phyloP scores from a whole-genome alignment of 2,113 vertebrate species.

The Menidia beryllina region DNA sequence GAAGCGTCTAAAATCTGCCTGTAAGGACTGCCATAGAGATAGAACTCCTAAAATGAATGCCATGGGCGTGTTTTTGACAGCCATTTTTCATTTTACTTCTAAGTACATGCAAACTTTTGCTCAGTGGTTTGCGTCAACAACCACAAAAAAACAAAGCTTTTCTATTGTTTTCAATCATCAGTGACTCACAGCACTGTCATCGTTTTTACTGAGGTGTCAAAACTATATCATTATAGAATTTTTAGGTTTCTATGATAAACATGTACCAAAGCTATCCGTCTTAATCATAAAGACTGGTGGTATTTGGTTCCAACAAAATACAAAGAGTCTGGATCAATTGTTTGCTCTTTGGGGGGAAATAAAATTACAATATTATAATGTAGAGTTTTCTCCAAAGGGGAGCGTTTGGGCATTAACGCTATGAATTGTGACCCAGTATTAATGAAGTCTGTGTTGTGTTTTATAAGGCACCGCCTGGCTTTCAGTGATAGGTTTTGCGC shows the following conservation, averaged over 20 bases:
- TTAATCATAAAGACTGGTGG: neutral
- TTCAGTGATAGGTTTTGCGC: no score
- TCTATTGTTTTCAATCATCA: neutral
- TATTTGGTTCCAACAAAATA: neutral
- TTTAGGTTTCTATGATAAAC: neutral
- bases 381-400: no score
- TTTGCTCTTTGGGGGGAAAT: no score
- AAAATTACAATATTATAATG: no score
- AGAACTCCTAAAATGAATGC: neutral
- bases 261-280: neutral
- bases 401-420: no score
- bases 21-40: rapidly evolving
- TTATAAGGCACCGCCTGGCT: no score
- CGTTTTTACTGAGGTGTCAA: neutral
- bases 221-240: neutral
- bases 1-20: no score
- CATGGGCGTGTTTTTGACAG: neutral
- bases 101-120: neutral
- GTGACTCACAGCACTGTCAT: neutral
- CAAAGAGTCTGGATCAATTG: neutral
- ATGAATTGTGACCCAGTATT: no score
- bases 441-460: no score
- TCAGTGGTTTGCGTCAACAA: neutral
- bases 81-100: neutral
- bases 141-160: neutral